phyloP scores from a whole-genome alignment of 2,113 vertebrate species.

The Chlorodrepanis virens region DNA sequence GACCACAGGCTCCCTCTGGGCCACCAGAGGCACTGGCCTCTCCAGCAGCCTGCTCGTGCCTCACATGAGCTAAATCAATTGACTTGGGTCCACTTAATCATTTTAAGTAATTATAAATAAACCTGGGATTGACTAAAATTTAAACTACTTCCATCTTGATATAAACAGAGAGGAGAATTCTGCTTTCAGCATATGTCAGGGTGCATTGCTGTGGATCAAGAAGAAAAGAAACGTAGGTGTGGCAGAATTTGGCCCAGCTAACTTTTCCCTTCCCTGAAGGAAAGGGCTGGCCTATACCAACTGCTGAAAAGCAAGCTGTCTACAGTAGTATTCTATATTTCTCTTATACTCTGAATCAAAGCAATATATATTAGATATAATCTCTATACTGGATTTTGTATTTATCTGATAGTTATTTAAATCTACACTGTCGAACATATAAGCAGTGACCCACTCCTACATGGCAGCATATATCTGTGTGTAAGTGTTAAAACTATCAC shows the following conservation, averaged over 20 bases:
- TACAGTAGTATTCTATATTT: conserved; percentile 7
- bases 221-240: background rate
- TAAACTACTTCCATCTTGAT: background rate
- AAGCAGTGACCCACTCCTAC: conserved; percentile 48
- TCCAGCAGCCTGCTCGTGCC: background rate
- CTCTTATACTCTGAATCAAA: conserved; percentile 28
- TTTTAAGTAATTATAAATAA: background rate
- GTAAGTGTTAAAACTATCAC: background rate
- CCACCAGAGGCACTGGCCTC: background rate
- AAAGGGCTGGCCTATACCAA: background rate
- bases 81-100: background rate
- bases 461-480: background rate
- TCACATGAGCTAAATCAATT: background rate
- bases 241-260: background rate
- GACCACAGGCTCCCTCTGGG: background rate
- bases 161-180: background rate
- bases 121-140: background rate
- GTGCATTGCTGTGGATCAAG: background rate
- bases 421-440: conserved; percentile 51
- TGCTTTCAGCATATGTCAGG: background rate
- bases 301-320: conserved; percentile 15
- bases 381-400: conserved; percentile 57
- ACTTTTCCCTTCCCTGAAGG: background rate
- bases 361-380: conserved; percentile 68
- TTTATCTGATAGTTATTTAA: conserved; percentile 52